Percentiles rank a stretch among this genome's conserved stretches.
Evolutionary conservation across 2,113 vertebrate species (phyloP).

Genomic region (Ornithorhynchus anatinus): DNA sequence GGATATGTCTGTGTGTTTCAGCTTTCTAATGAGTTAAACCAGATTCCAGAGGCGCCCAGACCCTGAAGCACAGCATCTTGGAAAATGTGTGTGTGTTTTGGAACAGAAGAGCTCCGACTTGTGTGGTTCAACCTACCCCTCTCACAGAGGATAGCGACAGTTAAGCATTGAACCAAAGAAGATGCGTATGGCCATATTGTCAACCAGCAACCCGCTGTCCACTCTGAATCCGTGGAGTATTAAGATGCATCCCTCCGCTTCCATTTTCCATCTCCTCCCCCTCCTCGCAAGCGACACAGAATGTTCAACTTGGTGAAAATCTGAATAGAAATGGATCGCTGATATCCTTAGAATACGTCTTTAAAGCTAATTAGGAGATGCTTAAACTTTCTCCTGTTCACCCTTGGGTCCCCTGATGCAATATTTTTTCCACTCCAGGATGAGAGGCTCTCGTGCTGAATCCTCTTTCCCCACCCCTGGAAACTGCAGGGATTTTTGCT

Average conservation of each 20-base stretch:
- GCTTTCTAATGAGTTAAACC: conserved; percentile 90
- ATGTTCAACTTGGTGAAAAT: conserved; percentile 47
- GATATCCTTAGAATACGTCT: conserved; percentile 16
- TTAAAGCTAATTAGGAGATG: conserved; percentile 21
- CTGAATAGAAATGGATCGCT: conserved; percentile 17
- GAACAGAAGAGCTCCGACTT: conserved; percentile 57
- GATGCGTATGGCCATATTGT: conserved; percentile 75
- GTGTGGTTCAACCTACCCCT: conserved; percentile 74
- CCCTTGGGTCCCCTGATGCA: conserved; percentile 31
- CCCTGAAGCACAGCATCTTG: conserved; percentile 34
- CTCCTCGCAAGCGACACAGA: conserved; percentile 47
- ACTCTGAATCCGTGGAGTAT: conserved; percentile 57
- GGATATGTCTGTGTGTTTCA: conserved; percentile 63
- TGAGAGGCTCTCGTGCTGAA: not conserved
- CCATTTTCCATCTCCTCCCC: conserved; percentile 18
- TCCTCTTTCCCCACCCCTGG: conserved; percentile 3
- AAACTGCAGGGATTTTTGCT: conserved; percentile 6
- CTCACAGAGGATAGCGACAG: conserved; percentile 62
- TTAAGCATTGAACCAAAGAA: conserved; percentile 80
- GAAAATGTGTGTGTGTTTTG: conserved; percentile 21
- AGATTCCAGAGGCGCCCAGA: conserved; percentile 19
- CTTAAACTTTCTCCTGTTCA: conserved; percentile 23
- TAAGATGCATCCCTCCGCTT: conserved; percentile 48
- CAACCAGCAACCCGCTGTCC: conserved; percentile 59
- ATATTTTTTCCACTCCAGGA: conserved; percentile 18